These are phyloP conservation scores for Brenthis hecate DNA, from an alignment of 2,888 invertebrate species.

Conservation along the genomic window DNA sequence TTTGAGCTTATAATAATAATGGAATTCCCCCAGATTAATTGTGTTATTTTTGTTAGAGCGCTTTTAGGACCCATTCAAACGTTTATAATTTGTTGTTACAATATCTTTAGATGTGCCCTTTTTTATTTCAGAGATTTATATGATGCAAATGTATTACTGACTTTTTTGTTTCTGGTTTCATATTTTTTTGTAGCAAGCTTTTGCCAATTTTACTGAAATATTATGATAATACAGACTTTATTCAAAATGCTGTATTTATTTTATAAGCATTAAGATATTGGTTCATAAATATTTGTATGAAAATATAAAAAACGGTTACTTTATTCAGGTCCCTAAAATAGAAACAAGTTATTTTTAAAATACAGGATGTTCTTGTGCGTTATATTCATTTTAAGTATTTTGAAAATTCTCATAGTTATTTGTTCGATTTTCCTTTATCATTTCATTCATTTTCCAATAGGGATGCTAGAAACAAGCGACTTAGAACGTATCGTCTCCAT, in stretches of 20 bases:
- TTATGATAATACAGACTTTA: too few species aligned
- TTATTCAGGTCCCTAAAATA: too few species aligned
- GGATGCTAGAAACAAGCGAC: conserved; percentile 2
- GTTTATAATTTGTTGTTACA: conserved; percentile 63
- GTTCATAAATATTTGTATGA: too few species aligned
- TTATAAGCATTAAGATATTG: too few species aligned
- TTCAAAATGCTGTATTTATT: too few species aligned
- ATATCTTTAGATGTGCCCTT: conserved; percentile 31
- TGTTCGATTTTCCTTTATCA: not conserved
- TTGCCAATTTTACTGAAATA: not conserved
- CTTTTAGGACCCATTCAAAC: conserved; percentile 55
- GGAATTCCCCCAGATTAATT: conserved; percentile 65
- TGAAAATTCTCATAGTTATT: too few species aligned
- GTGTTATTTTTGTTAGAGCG: conserved; percentile 66
- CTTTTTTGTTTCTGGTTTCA: conserved; percentile 2
- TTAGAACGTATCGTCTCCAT: conserved; percentile 22
- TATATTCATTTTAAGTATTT: too few species aligned
- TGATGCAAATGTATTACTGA: not conserved
- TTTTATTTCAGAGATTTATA: conserved; percentile 28
- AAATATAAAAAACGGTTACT: too few species aligned
- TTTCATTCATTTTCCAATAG: conserved; percentile 9
- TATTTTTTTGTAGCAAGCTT: conserved; percentile 1
- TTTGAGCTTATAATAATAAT: conserved; percentile 70
- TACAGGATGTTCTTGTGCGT: too few species aligned
- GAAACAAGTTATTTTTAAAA: too few species aligned